Percentiles rank a stretch among this genome's conserved stretches.
Evolutionary conservation across 2,888 invertebrate genomes (phyloP).

Genomic region (Nephrocerus scutellatus): DNA sequence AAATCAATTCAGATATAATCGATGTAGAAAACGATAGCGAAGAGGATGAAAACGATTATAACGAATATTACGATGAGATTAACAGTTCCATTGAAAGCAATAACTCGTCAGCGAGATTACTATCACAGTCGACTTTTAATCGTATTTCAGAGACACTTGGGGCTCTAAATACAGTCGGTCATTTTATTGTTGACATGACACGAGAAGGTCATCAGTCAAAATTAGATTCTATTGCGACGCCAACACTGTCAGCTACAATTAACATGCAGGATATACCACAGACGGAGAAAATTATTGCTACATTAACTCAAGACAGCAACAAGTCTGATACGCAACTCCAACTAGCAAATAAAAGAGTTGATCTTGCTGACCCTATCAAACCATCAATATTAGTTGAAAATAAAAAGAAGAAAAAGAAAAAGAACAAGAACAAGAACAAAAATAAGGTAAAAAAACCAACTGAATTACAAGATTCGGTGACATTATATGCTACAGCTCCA

Average conservation of each 20-base stretch:
- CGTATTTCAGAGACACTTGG: constrained; percentile 62
- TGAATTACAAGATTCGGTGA: constrained; percentile 25
- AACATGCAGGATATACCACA: constrained; percentile 20
- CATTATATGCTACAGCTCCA: constrained; percentile 3
- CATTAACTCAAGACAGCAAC: no score
- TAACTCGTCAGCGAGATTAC: constrained; percentile 48
- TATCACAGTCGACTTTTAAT: constrained; percentile 57
- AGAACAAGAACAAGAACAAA: constrained; percentile 36
- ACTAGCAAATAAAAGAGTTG: constrained; percentile 33
- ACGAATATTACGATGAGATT: constrained; percentile 31
- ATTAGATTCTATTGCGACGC: constrained; percentile 21
- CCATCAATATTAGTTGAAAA: constrained; percentile 40
- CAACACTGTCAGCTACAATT: constrained; percentile 22
- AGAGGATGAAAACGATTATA: constrained; percentile 28
- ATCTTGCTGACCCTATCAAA: constrained; percentile 20
- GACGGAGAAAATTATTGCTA: no score
- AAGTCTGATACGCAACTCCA: no score
- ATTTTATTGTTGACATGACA: constrained; percentile 77
- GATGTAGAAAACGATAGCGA: constrained; percentile 23
- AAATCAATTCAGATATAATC: constrained; percentile 12
- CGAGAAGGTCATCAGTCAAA: constrained; percentile 45
- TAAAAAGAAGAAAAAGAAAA: constrained; percentile 39
- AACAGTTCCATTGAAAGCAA: constrained; percentile 35
- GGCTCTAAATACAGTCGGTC: constrained; percentile 78
- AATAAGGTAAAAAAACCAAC: constrained; percentile 39